Base-by-base conservation (phyloP, 2,888 invertebrate species). In the Luffia ferchaultella region DNA sequence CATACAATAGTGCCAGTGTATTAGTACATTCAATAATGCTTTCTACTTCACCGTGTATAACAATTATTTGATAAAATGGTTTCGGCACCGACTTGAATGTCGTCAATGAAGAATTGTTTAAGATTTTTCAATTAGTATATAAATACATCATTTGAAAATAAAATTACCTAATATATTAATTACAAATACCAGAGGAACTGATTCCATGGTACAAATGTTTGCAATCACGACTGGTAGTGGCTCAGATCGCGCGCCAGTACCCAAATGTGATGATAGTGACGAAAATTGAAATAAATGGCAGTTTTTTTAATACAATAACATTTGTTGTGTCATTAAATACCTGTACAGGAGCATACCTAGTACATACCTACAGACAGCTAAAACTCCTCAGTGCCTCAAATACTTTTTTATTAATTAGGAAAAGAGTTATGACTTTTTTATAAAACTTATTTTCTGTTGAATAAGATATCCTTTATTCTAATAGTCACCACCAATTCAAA, bases 181-280 rank as follows among this genome's bases (percentile, higher is more conserved):
- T n/a, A n/a, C 49, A 46, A 45, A 49, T 49, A 19, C 49, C 49
- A 49, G 49, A 49, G 30, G 49, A 49, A 49, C 49, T 49, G 43
- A 49, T 49, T 49, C 49, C 49, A 49, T 49, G 49, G 49, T 49
- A 49, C 43, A 49, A 44, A 49, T 44, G 49, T 49, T 49, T 49
- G 43, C 45, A 43, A 40, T 49, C 49, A 45, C 45, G 19, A 46
- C n/a, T n/a, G 45, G 45, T 49, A 45, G 30, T 49, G 49, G 45
- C 47, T 45, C 49, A 49, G 49, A 49, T 49, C 18, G 49, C 19
- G 49, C 45, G 45, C 40, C 49, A 46, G 49, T 44, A 49, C 49
- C 20, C 18, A 44, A 20, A 46, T 45, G 43, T 45, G 42, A 40
- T 40, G 40, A 40, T 40, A 40, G 40, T 40, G 40, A 40, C 12